These are phyloP conservation scores for Orthosia gracilis DNA, from an alignment of 2,888 invertebrate genomes.

Conservation along the genomic window DNA sequence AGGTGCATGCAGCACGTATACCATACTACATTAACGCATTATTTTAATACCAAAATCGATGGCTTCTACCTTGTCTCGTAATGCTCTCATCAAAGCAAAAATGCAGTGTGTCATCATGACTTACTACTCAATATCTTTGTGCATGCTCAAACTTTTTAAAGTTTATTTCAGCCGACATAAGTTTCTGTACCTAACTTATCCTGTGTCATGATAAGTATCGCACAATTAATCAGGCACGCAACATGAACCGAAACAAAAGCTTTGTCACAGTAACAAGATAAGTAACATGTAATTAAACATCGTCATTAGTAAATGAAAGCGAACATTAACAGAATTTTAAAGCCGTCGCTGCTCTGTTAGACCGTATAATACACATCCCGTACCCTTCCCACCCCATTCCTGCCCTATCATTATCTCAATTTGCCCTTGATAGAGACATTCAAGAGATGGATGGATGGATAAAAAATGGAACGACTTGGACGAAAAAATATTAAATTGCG, in stretches of 20 bases:
- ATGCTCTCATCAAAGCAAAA: constrained; percentile 28
- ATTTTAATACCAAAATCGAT: constrained; percentile 43
- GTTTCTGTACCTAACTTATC: constrained; percentile 9
- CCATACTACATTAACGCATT: constrained; percentile 46
- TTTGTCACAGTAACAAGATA: constrained; percentile 43
- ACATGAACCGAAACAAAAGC: constrained; percentile 45
- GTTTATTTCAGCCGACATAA: constrained; percentile 11
- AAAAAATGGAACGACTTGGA: constrained; percentile 60
- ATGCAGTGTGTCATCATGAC: constrained; percentile 48
- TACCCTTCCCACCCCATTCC: constrained; percentile 63
- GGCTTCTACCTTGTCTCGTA: constrained; percentile 32
- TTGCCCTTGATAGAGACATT: constrained; percentile 83
- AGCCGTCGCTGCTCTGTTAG: constrained; percentile 40
- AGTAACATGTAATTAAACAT: constrained; percentile 49
- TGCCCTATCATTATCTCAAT: constrained; percentile 81
- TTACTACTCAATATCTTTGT: not conserved
- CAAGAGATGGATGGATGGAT: constrained; percentile 58
- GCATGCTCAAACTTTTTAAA: constrained; percentile 14
- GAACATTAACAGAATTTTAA: constrained; percentile 55
- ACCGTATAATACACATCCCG: constrained; percentile 48
- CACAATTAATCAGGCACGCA: constrained; percentile 40
- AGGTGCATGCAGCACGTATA: constrained; percentile 77
- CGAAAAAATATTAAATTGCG: constrained; percentile 64
- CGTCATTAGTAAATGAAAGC: constrained; percentile 47
- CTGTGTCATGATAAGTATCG: constrained; percentile 26